These are phyloP conservation scores for Conus betulinus DNA, from an alignment of 1,140 invertebrate species.

Conservation along the genomic window DNA sequence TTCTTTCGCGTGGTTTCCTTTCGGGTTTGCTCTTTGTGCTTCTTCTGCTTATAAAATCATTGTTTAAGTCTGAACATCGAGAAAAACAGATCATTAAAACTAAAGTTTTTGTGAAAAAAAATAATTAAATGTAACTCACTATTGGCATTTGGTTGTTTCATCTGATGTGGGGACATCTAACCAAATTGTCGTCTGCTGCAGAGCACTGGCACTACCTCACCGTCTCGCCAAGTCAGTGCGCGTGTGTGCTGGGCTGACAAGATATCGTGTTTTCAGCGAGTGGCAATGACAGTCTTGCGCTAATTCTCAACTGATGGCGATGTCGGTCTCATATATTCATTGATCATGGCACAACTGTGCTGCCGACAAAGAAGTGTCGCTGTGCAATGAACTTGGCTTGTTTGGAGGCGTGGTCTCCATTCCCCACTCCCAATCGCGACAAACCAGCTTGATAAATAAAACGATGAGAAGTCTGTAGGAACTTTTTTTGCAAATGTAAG, in stretches of 20 bases:
- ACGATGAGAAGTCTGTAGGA: too few relatives aligned
- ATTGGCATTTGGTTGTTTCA: background rate
- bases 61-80: background rate
- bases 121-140: background rate
- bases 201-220: background rate
- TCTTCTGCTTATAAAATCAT: background rate
- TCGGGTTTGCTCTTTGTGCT: background rate
- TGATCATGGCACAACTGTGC: background rate
- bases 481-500: too few relatives aligned
- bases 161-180: background rate
- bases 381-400: background rate
- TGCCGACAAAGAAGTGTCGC: background rate
- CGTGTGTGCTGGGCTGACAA: background rate
- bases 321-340: background rate
- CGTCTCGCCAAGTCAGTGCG: background rate
- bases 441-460: background rate
- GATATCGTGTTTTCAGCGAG: background rate
- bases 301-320: background rate
- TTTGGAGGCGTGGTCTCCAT: slow-evolving; percentile 1
- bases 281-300: background rate
- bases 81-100: background rate
- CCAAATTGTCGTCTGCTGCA: background rate
- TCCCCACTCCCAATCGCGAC: background rate
- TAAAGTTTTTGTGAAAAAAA: background rate
- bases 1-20: slow-evolving; percentile 24